Base-by-base conservation (phyloP, 2,797 vertebrate genomes). In the Benthosema pterotum region DNA sequence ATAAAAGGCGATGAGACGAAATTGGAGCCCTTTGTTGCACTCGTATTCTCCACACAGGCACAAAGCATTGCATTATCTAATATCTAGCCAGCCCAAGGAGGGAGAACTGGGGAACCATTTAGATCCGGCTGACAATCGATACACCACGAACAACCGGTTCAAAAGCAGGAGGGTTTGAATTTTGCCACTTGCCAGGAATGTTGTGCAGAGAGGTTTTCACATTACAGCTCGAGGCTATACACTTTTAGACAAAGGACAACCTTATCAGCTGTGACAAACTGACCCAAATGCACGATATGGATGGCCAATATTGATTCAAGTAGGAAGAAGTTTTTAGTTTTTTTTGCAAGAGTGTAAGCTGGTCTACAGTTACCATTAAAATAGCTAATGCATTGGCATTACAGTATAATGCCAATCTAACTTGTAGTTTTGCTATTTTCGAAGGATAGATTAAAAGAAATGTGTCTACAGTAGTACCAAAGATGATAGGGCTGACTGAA, bases 11-110 rank as follows among this genome's bases (percentile, higher is more conserved):
- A n/a, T n/a, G n/a, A n/a, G n/a, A n/a, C n/a, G n/a, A n/a, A n/a
- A n/a, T n/a, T n/a, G n/a, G n/a, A n/a, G n/a, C 22, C 22, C 4
- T 2, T 60, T 66, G 64, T 74, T 76, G 75, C 72, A 74, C 43
- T 64, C 72, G 46, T 49, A 70, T 60, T 61, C 71, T 81, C 62
- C 56, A 75, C 58, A 77, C 63, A 74, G 63, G 65, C 60, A n/a
- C 15, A 46, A 51, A 72, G 71, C 68, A 75, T 52, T 74, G 48
- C 65, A 74, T 55, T 25, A 60, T 25, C 22, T 22, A 6, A n/a
- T n/a, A n/a, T n/a, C 22, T 42, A 13, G 53, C 18, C 13, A 51
- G 69, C 22, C 22, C 22, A 25, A 25, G 50, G 5, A 38, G 32
- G 32, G 32, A 63, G 45, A 60, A 50, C 18, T 38, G 55, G 14